Evolutionary conservation across 2,888 invertebrate genomes (phyloP), one percentile per base, ranked within the genome.

Genomic region (Schizaphis graminum): DNA sequence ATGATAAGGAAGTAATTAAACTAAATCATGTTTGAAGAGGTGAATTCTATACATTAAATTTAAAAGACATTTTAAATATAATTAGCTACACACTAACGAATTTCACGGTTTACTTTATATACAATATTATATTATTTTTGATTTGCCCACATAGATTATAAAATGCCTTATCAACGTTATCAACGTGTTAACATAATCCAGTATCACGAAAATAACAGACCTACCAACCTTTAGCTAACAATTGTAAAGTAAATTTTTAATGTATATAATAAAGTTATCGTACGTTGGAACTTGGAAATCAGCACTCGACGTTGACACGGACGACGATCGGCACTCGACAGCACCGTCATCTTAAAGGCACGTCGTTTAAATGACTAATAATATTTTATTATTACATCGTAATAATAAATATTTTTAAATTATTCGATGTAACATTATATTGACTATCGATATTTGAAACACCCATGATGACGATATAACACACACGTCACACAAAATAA

Each of bases 11-110:
- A 67, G 26, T 0, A 49, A 28, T 88, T 87, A 10, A 87, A 47
- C 28, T 49, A 67, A 49, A 47, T 49, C 61, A 92, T 86, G 47
- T 47, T 35, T 49, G 49, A 86, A 86, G 53, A 92, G 49, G 77
- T 77, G 21, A 77, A 77, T 77, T 77, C 21, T 5, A 28, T n/a
- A 56, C 24, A 44, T 87, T 61, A 47, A n/a, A 49, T 41, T 87
- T 61, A 47, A n/a, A 49, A 49, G 41, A 92, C 67, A 92, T 88
- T 92, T 92, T 47, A 92, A 92, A 92, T 26, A 41, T 92, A 93
- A 93, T 89, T 93, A 93, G 92, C 92, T 53, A 53, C n/a, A 67
- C 67, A 77, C 21, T 53, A 93, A 93, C 92, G 92, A 93, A 93
- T 93, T 93, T 93, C 92, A 93, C 88, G 92, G 92, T 93, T 93